These are phyloP conservation scores for Drosophila mayaguana DNA, from an alignment of 2,888 invertebrate genomes.

Conservation along the genomic window DNA sequence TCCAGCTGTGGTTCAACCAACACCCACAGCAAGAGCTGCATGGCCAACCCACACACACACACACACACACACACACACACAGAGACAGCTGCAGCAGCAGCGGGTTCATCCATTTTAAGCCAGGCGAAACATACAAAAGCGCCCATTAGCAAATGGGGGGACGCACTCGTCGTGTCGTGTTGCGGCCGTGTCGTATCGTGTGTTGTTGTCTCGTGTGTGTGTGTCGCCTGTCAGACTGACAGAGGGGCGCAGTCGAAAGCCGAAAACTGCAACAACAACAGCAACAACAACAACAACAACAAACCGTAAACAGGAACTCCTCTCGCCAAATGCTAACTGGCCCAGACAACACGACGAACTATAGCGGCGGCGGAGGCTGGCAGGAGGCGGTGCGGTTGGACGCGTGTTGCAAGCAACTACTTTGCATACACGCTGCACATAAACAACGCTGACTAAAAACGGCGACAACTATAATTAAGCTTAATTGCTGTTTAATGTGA, in stretches of 20 bases:
- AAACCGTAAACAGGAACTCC: constrained; percentile 71
- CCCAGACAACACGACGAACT: constrained; percentile 33
- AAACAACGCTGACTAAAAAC: constrained; percentile 76
- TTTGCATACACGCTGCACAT: constrained; percentile 75
- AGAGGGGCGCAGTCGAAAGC: constrained; percentile 53
- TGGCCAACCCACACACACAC: constrained; percentile 51
- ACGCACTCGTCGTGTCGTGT: constrained; percentile 62
- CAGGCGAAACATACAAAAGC: constrained; percentile 68
- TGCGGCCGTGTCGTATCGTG: constrained; percentile 59
- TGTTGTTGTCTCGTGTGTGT: constrained; percentile 37
- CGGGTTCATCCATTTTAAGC: constrained; percentile 75
- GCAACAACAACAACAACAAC: not conserved
- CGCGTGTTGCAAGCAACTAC: constrained; percentile 60
- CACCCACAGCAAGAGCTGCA: constrained; percentile 56
- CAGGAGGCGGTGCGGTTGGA: constrained; percentile 15
- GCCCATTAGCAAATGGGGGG: constrained; percentile 70
- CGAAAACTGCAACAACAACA: not conserved
- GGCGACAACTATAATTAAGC: constrained; percentile 81
- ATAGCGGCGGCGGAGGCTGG: constrained; percentile 3
- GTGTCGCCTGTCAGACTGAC: constrained; percentile 53
- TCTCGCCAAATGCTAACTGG: constrained; percentile 66
- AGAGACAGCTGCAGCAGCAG: constrained; percentile 34
- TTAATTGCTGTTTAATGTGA: constrained; percentile 80
- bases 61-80: constrained; percentile 40
- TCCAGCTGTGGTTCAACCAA: constrained; percentile 50